Conservation (phyloP, 2,888 invertebrate species). For the Polydrusus pterygomalis region DNA sequence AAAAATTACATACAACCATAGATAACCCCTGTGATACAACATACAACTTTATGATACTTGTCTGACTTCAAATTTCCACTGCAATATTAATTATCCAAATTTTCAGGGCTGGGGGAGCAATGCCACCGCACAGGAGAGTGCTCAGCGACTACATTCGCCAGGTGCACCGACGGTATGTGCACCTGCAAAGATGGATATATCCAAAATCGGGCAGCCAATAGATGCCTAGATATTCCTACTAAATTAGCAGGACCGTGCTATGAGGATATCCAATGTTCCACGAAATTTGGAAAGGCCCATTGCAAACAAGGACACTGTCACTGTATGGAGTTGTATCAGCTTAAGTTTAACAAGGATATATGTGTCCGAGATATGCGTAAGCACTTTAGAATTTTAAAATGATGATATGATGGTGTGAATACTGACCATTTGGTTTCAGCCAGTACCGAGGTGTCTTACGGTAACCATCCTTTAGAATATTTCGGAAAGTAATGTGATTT, state of each 20-base stretch:
- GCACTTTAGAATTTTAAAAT: conserved; percentile 31
- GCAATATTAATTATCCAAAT: no score
- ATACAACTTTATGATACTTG: no score
- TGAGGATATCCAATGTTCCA: conserved; percentile 63
- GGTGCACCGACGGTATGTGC: conserved; percentile 61
- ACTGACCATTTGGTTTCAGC: no score
- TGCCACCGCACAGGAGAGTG: conserved; percentile 63
- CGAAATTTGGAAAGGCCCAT: conserved; percentile 60
- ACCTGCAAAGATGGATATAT: conserved; percentile 61
- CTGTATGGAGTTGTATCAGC: conserved; percentile 63
- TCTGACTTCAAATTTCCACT: no score
- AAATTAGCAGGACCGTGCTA: conserved; percentile 59
- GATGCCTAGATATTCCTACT: conserved; percentile 62
- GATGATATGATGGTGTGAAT: no score
- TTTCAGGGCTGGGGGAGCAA: conserved; percentile 62
- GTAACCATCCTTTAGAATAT: no score
- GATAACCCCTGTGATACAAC: no score
- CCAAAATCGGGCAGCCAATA: conserved; percentile 42
- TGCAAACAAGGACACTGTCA: conserved; percentile 62
- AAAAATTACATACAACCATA: no score
- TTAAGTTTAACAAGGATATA: conserved; percentile 58
- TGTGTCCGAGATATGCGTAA: conserved; percentile 64
- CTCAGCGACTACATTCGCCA: conserved; percentile 56
- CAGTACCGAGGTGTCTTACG: no score
- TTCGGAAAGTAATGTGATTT: no score